Evolutionary conservation across 2,888 invertebrate genomes (phyloP).

Genomic region (Microctonus brassicae): DNA sequence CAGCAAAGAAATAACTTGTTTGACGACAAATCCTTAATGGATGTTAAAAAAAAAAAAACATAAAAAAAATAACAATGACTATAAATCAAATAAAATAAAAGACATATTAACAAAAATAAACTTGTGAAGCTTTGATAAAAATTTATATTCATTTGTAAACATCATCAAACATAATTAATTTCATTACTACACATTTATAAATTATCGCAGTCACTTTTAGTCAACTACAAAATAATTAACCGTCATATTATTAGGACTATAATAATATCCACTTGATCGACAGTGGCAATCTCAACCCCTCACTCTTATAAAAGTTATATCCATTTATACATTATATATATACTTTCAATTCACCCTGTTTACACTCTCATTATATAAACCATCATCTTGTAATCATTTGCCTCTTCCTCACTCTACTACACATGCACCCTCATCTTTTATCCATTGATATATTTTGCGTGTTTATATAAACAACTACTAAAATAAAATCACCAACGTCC

Average conservation of each 20-base stretch:
- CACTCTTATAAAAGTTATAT: no score
- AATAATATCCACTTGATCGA: conserved; percentile 47
- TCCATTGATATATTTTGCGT: conserved; percentile 10
- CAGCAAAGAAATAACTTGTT: conserved; percentile 20
- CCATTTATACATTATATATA: neutral
- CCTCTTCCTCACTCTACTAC: conserved; percentile 20
- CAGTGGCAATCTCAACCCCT: no score
- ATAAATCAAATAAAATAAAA: neutral
- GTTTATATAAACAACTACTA: neutral
- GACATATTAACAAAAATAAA: neutral
- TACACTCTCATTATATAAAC: conserved; percentile 22
- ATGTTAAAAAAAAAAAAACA: neutral
- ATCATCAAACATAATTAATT: no score
- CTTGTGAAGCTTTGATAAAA: neutral
- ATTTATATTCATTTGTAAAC: no score
- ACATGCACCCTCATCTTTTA: conserved; percentile 25
- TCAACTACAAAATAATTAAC: conserved; percentile 53
- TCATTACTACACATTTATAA: conserved; percentile 25
- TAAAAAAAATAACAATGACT: neutral
- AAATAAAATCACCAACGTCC: conserved; percentile 29
- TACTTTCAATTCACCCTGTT: conserved; percentile 19
- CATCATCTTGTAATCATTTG: conserved; percentile 8
- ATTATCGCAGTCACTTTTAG: conserved; percentile 35
- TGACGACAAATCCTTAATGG: conserved; percentile 27
- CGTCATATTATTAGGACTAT: conserved; percentile 50